Conservation (phyloP, 2,888 invertebrate genomes). For the Lepidocyrtoides sp. region DNA sequence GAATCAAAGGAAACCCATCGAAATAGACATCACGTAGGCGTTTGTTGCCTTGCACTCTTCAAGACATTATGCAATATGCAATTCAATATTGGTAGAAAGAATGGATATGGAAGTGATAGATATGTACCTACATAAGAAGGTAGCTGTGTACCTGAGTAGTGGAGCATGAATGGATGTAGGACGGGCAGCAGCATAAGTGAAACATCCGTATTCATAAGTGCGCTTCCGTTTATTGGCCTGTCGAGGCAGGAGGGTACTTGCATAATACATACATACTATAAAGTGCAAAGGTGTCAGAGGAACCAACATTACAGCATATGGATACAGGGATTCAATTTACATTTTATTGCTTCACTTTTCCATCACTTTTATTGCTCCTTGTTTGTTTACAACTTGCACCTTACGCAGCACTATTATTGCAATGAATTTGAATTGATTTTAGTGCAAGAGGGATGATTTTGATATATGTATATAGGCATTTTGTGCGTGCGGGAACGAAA, state of each 20-base stretch:
- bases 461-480: neutral
- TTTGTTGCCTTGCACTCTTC: neutral
- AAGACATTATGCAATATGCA: conserved; percentile 35
- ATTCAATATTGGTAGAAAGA: conserved; percentile 21
- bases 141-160: too few relatives aligned
- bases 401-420: neutral
- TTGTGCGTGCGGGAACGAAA: too few relatives aligned
- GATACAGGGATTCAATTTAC: conserved; percentile 69
- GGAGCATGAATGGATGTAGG: neutral
- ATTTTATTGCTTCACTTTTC: conserved; percentile 55
- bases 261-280: neutral
- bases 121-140: too few relatives aligned
- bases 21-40: neutral
- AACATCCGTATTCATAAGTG: conserved; percentile 62
- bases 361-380: neutral
- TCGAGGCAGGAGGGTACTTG: neutral
- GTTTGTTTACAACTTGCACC: neutral
- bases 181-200: conserved; percentile 3
- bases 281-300: neutral
- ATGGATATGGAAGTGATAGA: neutral
- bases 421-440: conserved; percentile 72
- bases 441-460: neutral
- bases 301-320: neutral
- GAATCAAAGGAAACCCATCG: conserved; percentile 47
- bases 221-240: conserved; percentile 18